phyloP scores from a whole-genome alignment of 1,140 invertebrate species.

The Physella acuta region DNA sequence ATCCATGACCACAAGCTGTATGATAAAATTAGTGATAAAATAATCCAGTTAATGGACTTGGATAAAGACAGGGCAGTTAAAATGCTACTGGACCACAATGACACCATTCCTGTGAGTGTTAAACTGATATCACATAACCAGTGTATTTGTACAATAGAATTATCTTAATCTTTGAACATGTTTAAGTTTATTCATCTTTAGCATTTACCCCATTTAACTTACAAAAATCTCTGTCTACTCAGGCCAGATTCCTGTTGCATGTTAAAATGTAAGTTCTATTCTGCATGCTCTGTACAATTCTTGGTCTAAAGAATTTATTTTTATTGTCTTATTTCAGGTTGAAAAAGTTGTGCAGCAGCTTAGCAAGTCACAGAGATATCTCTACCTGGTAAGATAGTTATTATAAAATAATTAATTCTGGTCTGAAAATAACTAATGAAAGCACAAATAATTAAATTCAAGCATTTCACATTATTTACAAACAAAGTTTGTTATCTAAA shows the following conservation, averaged over 20 bases:
- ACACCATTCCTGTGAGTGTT: slow-evolving; percentile 70
- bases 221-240: too few species aligned
- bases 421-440: neutral
- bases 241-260: too few species aligned
- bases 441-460: neutral
- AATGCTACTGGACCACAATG: slow-evolving; percentile 79
- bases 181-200: too few species aligned
- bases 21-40: slow-evolving; percentile 80
- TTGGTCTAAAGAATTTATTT: too few species aligned
- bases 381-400: slow-evolving; percentile 69
- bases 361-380: slow-evolving; percentile 72
- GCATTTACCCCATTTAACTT: too few species aligned
- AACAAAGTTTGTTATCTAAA: neutral
- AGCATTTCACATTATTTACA: too few species aligned
- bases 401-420: neutral
- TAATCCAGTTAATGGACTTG: slow-evolving; percentile 82
- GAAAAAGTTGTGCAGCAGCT: slow-evolving; percentile 82
- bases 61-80: slow-evolving; percentile 81
- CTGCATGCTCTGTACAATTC: too few species aligned
- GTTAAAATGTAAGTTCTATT: too few species aligned
- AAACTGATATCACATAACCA: neutral
- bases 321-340: too few species aligned
- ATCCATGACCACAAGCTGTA: slow-evolving; percentile 83
- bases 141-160: neutral
- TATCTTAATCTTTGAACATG: neutral